Evolutionary conservation across 1,140 invertebrate species (phyloP), one percentile per base, ranked within the genome.

Genomic region (Hycleus phaleratus): DNA sequence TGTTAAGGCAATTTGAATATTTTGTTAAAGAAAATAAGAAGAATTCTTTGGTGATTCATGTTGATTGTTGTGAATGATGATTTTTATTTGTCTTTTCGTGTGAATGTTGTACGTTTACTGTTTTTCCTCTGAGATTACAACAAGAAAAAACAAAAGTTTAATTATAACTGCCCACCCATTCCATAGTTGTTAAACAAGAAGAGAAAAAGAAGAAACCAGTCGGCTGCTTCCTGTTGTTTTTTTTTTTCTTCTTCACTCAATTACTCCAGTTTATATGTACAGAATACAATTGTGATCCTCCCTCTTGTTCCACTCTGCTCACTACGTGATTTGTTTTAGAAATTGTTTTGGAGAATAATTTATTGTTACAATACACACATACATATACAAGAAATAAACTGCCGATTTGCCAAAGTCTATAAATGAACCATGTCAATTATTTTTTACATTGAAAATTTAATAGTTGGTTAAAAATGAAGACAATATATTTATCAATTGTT

Each of bases 381-480:
- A 49, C 48, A 38, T 38, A 10, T 12, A 26, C 3, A 32, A 49
- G 40, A 38, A 12, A 25, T 47, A 42, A 52, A 63, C 49, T 59
- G 56, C 60, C 60, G 42, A 50, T 43, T 58, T 62, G 60, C 60
- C 60, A 62, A 62, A 62, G 46, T 44, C 39, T 40, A 7, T 32
- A 32, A 32, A 32, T 32, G 32, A 62, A 62, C 45, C 43, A 46
- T 42, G 54, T 57, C 59, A 61, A 57, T 57, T 55, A 61, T 48
- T 57, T 60, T 32, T 42, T 55, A 56, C 40, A 56, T 26, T 56
- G 25, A 55, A 46, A 43, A 38, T 32, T 5, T 45, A 49, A 59
- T 55, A 56, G 51, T 50, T 49, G 47, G 4, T 32, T 32, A 32
- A 32, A 32, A 32, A 5, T 32, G 46, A 58, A 58, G 56, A 58